Evolutionary conservation across 2,888 invertebrate species (phyloP), one percentile per base, ranked within the genome.

Genomic region (Epiperipatus broadwayi): DNA sequence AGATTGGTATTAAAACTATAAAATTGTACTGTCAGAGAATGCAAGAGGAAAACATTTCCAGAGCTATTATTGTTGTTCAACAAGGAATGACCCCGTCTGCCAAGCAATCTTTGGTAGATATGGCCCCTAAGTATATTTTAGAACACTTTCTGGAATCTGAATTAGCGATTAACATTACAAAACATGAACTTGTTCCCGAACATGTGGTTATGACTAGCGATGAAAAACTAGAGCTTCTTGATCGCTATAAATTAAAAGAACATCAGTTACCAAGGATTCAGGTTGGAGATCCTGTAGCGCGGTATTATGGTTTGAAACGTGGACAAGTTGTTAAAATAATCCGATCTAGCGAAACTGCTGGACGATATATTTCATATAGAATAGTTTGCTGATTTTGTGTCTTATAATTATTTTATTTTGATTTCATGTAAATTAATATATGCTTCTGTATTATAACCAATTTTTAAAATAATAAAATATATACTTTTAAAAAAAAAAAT

Each of bases 251-350:
- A 53, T 50, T 69, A 41, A 68, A 66, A 53, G 69, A 69, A 49
- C 63, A 61, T 33, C 67, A 68, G 50, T 54, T 69, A 43, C 69
- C 69, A 27, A 56, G 68, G 44, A 70, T 69, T 50, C 69, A 69
- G 50, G 57, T 59, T 39, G 65, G 64, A 31, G 69, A 69, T 51
- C 69, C 69, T 4, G 66, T 69, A 31, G 64, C 68, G 16, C 55
- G 69, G 39, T 69, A 69, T 50, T 68, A 65, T 54, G 69, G 69
- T 31, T 55, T 70, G 15, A 63, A 62, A 43, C 52, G 66, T 43
- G 67, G 68, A 39, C 66, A 67, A 54, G 63, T 64, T 40, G 63
- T 65, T 28, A 65, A 64, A 48, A 64, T 64, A 43, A 59, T 63
- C 37, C 50, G 64, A 28, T 59, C 62, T 7, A 61, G 61, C 40